Conservation (phyloP, 2,797 vertebrate species). For the Mycteria americana region DNA sequence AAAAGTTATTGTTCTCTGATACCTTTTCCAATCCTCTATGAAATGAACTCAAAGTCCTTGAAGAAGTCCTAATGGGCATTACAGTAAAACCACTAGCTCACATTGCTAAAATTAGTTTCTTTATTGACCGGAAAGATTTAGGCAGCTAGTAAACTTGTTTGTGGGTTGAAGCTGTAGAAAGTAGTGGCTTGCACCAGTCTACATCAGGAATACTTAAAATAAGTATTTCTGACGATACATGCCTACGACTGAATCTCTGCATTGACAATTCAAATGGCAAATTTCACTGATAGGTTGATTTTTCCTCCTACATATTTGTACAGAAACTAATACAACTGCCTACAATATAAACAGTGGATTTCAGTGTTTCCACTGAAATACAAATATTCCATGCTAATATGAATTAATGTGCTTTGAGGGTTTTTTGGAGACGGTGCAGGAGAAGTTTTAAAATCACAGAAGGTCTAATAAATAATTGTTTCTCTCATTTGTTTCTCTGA, state of each 20-base stretch:
- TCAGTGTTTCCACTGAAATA: background rate
- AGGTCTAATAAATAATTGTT: background rate
- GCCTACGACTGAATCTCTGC: background rate
- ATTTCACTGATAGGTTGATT: background rate
- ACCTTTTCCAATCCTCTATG: background rate
- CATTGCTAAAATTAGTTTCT: background rate
- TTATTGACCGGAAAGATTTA: background rate
- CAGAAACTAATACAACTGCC: background rate
- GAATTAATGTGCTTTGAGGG: background rate
- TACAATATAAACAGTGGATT: background rate
- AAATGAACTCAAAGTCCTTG: background rate
- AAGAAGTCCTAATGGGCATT: background rate
- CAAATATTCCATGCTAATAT: background rate
- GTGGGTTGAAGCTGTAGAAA: background rate
- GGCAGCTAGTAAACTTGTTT: background rate
- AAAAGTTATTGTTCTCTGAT: background rate
- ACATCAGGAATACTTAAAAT: background rate
- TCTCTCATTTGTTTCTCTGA: background rate
- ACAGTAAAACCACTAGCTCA: background rate
- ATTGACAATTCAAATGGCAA: background rate
- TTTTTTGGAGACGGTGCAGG: background rate
- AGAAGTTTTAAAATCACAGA: background rate
- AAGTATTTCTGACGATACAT: background rate
- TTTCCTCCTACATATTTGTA: background rate
- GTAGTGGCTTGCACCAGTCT: background rate